Conservation (phyloP, 2,888 invertebrate species). For the Lithophane ornitopus region DNA sequence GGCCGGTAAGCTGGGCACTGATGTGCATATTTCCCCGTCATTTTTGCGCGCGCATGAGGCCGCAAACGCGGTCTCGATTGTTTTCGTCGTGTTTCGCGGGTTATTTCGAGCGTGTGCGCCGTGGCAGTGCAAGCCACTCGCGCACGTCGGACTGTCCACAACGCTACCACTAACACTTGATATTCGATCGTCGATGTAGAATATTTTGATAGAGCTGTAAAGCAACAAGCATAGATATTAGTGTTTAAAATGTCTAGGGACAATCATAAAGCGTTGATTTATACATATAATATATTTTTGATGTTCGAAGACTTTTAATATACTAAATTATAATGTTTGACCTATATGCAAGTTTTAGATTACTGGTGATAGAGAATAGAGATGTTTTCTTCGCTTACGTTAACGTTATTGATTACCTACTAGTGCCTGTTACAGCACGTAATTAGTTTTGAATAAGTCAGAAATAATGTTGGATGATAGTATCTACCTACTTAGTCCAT, state of each 20-base stretch:
- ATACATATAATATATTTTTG: slow-evolving; percentile 6
- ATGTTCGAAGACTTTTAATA: neutral
- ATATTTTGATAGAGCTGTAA: slow-evolving; percentile 54
- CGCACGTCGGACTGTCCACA: slow-evolving; percentile 83
- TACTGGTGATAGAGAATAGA: slow-evolving; percentile 1
- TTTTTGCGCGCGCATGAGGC: slow-evolving; percentile 85
- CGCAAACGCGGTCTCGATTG: slow-evolving; percentile 86
- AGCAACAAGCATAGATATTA: slow-evolving; percentile 26
- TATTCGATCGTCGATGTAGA: slow-evolving; percentile 74
- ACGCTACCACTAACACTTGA: slow-evolving; percentile 78
- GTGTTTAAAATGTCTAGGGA: slow-evolving; percentile 14
- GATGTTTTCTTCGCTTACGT: neutral
- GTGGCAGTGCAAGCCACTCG: slow-evolving; percentile 84
- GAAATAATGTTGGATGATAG: neutral
- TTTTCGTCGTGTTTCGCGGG: slow-evolving; percentile 90
- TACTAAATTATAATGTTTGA: slow-evolving; percentile 8
- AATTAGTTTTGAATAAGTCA: neutral
- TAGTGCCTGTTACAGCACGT: neutral
- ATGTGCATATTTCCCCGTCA: slow-evolving; percentile 84
- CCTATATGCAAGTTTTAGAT: slow-evolving; percentile 10
- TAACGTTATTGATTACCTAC: neutral
- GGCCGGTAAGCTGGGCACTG: slow-evolving; percentile 62
- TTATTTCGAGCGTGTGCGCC: slow-evolving; percentile 86
- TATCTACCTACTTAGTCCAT: too few species aligned
- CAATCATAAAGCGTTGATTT: slow-evolving; percentile 25